Conservation (phyloP, 2,888 invertebrate species). For the Oasisia sp. region DNA sequence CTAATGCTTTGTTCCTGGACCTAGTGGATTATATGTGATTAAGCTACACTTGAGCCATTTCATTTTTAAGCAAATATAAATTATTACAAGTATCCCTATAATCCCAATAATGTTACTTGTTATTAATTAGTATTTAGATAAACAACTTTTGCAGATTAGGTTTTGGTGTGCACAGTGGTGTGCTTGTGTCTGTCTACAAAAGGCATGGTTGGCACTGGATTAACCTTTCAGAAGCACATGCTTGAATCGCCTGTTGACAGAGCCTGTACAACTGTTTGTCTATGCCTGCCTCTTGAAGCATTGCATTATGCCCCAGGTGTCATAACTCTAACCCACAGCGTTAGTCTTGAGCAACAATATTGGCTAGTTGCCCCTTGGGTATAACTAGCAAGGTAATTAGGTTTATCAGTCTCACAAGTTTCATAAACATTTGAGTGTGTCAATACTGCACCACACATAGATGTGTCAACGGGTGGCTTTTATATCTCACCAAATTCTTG, state of each 20-base stretch:
- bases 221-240: not conserved
- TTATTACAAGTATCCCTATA: too few relatives aligned
- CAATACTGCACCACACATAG: too few relatives aligned
- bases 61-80: too few relatives aligned
- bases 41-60: too few relatives aligned
- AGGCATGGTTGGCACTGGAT: not conserved
- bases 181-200: not conserved
- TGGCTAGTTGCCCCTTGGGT: not conserved
- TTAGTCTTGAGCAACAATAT: not conserved
- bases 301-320: slow-evolving; percentile 9
- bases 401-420: not conserved
- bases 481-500: too few relatives aligned
- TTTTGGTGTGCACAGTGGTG: not conserved
- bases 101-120: too few relatives aligned
- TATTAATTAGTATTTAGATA: too few relatives aligned
- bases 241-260: not conserved
- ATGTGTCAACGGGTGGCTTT: too few relatives aligned
- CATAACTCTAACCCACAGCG: not conserved
- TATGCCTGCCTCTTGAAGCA: not conserved
- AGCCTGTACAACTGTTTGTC: not conserved
- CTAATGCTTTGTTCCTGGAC: too few relatives aligned
- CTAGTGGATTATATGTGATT: too few relatives aligned
- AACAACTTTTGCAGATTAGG: too few relatives aligned
- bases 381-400: not conserved
- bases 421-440: not conserved